phyloP scores from a whole-genome alignment of 2,797 vertebrate genomes.

The Pantherophis vulpinus region DNA sequence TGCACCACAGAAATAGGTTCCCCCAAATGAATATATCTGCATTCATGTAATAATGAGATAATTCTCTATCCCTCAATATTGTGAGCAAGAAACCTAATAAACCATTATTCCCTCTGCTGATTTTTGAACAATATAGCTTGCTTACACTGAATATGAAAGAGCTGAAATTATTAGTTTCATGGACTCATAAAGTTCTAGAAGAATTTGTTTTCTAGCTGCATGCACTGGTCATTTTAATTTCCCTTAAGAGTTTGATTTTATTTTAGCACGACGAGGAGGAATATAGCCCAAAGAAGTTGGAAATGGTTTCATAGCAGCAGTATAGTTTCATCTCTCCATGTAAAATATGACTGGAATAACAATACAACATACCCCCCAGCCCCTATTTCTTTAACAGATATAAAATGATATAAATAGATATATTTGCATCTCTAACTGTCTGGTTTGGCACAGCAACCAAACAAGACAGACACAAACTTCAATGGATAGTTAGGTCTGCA shows the following conservation, averaged over 20 bases:
- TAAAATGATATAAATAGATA: not conserved
- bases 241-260: not conserved
- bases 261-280: not conserved
- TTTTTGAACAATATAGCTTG: not conserved
- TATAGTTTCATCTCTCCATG: not conserved
- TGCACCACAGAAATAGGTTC: not conserved
- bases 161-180: constrained; percentile 10
- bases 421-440: not conserved
- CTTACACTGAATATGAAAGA: constrained; percentile 27
- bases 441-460: not conserved
- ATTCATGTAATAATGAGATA: not conserved
- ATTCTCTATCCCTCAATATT: not conserved
- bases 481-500: not conserved
- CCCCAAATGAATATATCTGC: not conserved
- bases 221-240: constrained; percentile 17
- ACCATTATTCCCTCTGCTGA: constrained; percentile 10
- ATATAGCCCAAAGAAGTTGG: not conserved
- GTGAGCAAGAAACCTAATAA: constrained; percentile 22
- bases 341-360: not conserved
- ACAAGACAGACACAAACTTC: not conserved
- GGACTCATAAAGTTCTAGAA: constrained; percentile 8
- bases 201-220: not conserved
- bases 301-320: not conserved
- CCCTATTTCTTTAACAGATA: not conserved
- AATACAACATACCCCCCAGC: not conserved